Conservation (phyloP, 2,113 vertebrate species). For the Cyprinodon variegatus region DNA sequence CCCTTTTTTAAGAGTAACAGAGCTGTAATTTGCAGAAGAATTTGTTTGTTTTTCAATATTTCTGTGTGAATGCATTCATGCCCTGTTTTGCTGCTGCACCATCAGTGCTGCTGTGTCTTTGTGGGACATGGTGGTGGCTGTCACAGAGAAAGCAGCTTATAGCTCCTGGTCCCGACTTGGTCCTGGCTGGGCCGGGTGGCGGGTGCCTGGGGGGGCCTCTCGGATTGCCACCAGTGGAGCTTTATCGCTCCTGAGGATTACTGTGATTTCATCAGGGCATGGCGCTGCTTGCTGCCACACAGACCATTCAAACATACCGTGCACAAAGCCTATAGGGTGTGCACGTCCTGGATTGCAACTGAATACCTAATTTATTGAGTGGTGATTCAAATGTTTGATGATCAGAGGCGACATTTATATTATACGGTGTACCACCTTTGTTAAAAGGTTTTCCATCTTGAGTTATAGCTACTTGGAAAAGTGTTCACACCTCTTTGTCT, state of each 20-base stretch:
- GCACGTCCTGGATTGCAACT: slow-evolving; percentile 2
- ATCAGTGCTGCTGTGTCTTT: slow-evolving; percentile 58
- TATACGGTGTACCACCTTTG: background rate
- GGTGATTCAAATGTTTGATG: background rate
- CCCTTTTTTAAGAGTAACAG: background rate
- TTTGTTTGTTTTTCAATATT: background rate
- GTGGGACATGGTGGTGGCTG: slow-evolving; percentile 67
- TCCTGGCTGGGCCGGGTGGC: slow-evolving; percentile 52
- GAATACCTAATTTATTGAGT: background rate
- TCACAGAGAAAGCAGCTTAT: slow-evolving; percentile 78
- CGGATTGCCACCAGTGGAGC: slow-evolving; percentile 69
- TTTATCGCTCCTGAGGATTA: slow-evolving; percentile 71
- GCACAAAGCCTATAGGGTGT: slow-evolving; percentile 16
- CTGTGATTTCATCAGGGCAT: slow-evolving; percentile 56
- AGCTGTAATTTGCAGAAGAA: background rate
- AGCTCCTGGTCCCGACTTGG: slow-evolving; percentile 54
- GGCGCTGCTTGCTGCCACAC: slow-evolving; percentile 30
- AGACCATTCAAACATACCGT: slow-evolving; percentile 37
- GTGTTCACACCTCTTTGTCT: background rate
- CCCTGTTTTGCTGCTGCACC: background rate
- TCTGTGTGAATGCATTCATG: background rate
- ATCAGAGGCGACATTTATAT: background rate
- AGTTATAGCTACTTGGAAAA: background rate
- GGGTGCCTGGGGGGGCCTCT: slow-evolving; percentile 64
- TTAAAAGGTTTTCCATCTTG: background rate